Evolutionary conservation across 2,888 invertebrate genomes (phyloP).

Genomic region (Sinopyrophorus schimmeli): DNA sequence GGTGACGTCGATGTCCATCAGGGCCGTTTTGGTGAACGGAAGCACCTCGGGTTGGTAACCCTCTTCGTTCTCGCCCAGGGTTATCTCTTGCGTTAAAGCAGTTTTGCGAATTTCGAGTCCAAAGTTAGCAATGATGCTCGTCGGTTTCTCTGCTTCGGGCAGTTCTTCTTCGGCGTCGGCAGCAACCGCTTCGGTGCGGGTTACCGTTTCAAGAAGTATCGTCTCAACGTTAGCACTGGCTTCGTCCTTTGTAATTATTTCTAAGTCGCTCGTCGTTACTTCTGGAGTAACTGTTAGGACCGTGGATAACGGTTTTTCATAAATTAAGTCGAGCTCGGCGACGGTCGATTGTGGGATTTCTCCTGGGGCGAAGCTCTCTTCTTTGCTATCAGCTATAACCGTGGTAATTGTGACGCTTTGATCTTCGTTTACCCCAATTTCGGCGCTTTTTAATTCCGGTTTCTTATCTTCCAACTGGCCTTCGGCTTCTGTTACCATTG

Average conservation of each 20-base stretch:
- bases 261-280: constrained; percentile 42
- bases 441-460: constrained; percentile 52
- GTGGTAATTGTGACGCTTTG: constrained; percentile 56
- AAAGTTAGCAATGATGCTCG: constrained; percentile 53
- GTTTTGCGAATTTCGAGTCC: constrained; percentile 53
- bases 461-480: constrained; percentile 30
- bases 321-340: constrained; percentile 46
- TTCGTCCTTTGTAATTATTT: constrained; percentile 31
- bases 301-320: constrained; percentile 55
- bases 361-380: constrained; percentile 50
- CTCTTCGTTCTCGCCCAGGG: constrained; percentile 55
- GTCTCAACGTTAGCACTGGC: constrained; percentile 43
- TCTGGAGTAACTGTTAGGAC: constrained; percentile 53
- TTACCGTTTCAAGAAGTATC: constrained; percentile 47
- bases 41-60: constrained; percentile 45
- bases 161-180: constrained; percentile 55
- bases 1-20: constrained; percentile 43
- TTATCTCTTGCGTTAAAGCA: constrained; percentile 53
- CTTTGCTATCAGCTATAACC: constrained; percentile 57
- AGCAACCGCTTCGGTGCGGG: constrained; percentile 49
- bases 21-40: constrained; percentile 47
- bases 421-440: constrained; percentile 53
- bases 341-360: constrained; percentile 47
- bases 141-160: constrained; percentile 46
- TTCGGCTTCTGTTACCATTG: constrained; percentile 55